Base-by-base conservation (phyloP, 2,888 invertebrate species). In the Machimus atricapillus region DNA sequence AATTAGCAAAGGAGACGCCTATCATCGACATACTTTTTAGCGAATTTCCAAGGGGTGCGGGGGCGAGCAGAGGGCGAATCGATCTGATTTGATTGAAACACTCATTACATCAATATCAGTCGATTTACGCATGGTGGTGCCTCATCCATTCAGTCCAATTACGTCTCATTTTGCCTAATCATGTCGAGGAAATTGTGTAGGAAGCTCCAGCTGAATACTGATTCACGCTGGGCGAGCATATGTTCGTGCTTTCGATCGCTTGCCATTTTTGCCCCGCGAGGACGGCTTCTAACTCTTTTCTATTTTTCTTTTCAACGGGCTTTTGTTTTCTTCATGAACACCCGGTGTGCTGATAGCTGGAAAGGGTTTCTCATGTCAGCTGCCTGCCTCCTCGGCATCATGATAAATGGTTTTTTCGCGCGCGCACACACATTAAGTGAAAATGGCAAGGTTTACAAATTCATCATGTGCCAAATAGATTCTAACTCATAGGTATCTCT, bases 111-210 rank as follows among this genome's bases (percentile, higher is more conserved):
- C 78, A 78, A 78, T 43, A 23, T 43, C 78, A 43, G 14, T 78
- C 78, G 43, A 78, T 78, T 78, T n/a, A 66, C 78, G 8, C 78
- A 78, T 78, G 19, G 19, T 23, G 27, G 43, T 78, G 78, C 78
- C 43, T 40, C 78, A 78, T 43, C 43, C 43, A 78, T 78, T 78
- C 43, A 78, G 43, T 19, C 23, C 78, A 78, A 78, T 78, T 78
- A 43, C 78, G 46, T 43, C 43, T 78, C 78, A 78, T 78, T 78
- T 78, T 23, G 43, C 19, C 40, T 78, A 78, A 78, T 78, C 37
- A 78, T 78, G 78, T 43, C 78, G 78, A 78, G 78, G 78, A 78
- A 78, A 78, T 78, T 78, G 78, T 78, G 78, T 78, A 78, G 78
- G 78, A 40, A 23, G 78, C 78, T 43, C 23, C 14, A 23, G 19